Conservation (phyloP, 2,113 vertebrate genomes). For the Vulpes vulpes region DNA sequence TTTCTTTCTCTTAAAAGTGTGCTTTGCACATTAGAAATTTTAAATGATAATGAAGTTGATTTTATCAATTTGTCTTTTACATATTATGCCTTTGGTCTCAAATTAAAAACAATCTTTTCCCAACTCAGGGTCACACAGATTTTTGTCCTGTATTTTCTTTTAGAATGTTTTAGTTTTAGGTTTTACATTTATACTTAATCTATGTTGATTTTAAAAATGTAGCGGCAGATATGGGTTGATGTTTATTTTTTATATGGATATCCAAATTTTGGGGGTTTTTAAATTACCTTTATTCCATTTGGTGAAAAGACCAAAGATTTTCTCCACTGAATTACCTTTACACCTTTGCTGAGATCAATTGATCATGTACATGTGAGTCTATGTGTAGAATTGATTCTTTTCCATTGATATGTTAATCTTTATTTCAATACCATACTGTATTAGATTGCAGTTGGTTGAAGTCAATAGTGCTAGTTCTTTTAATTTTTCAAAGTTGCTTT, state of each 20-base stretch:
- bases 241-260: neutral
- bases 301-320: neutral
- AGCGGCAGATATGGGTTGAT: neutral
- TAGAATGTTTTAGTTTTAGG: neutral
- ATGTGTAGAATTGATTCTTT: neutral
- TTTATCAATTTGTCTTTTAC: neutral
- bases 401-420: neutral
- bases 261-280: neutral
- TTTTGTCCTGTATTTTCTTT: neutral
- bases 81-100: neutral
- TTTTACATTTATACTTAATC: neutral
- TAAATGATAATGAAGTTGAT: neutral
- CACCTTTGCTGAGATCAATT: neutral
- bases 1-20: neutral
- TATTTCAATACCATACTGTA: neutral
- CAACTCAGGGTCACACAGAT: neutral
- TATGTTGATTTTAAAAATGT: neutral
- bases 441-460: neutral
- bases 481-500: neutral
- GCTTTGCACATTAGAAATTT: neutral
- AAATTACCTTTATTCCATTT: neutral
- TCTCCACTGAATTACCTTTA: neutral
- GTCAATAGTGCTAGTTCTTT: neutral
- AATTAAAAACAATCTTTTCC: neutral
- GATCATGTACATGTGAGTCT: neutral